Evolutionary conservation across 2,797 vertebrate genomes (phyloP).

Genomic region (Peromyscus aztecus): DNA sequence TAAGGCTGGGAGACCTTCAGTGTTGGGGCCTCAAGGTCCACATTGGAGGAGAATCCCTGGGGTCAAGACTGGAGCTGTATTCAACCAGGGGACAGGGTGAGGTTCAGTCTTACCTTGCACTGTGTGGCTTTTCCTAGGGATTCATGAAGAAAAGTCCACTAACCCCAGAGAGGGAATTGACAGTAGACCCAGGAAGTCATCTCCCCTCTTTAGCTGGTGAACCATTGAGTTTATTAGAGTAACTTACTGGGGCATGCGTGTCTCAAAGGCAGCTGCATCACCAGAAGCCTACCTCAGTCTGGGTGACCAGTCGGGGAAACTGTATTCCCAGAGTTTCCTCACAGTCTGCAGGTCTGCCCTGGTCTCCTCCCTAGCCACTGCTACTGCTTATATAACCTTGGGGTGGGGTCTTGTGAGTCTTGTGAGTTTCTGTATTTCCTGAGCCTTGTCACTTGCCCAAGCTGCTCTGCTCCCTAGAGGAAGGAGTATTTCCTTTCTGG

Average conservation of each 20-base stretch:
- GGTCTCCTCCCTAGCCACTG: not conserved
- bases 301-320: not conserved
- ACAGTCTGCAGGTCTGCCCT: not conserved
- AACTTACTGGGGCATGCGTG: not conserved
- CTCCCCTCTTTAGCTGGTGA: not conserved
- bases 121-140: not conserved
- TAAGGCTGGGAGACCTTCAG: not conserved
- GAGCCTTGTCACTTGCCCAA: not conserved
- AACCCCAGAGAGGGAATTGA: not conserved
- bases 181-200: not conserved
- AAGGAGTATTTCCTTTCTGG: not conserved
- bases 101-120: not conserved
- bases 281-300: not conserved
- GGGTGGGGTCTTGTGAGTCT: not conserved
- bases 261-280: not conserved
- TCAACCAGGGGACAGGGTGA: not conserved
- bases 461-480: not conserved
- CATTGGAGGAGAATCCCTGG: not conserved
- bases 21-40: not conserved
- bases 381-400: not conserved
- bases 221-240: not conserved
- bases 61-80: not conserved
- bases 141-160: not conserved
- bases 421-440: not conserved
- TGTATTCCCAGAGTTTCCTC: not conserved